These are phyloP conservation scores for Rhingia rostrata DNA, from an alignment of 2,888 invertebrate species.

Conservation along the genomic window DNA sequence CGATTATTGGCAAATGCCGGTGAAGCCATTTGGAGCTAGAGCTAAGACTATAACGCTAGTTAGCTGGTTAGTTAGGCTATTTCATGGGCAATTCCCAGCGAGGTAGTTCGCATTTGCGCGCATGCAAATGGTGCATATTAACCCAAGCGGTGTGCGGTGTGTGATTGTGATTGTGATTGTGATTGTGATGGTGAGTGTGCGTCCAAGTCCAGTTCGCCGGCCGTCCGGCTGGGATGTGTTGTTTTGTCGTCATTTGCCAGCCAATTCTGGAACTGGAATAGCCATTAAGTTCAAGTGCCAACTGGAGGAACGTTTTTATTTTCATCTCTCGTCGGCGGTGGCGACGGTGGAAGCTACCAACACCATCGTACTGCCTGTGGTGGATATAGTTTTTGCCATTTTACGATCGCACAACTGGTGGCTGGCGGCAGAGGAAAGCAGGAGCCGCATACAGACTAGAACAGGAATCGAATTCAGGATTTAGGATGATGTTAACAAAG, in stretches of 20 bases:
- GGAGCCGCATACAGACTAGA: conserved; percentile 20
- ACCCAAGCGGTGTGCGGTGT: conserved; percentile 8
- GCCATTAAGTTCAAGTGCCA: conserved; percentile 70
- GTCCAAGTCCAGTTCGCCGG: conserved; percentile 2
- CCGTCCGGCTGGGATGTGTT: conserved; percentile 39
- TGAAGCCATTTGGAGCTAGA: conserved; percentile 70
- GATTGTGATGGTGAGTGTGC: neutral
- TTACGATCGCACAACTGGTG: conserved; percentile 55
- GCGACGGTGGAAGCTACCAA: conserved; percentile 8
- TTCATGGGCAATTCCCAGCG: conserved; percentile 68
- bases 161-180: neutral
- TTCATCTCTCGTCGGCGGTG: conserved; percentile 50
- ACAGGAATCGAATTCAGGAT: conserved; percentile 69
- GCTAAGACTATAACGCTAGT: conserved; percentile 56
- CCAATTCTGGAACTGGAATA: conserved; percentile 68
- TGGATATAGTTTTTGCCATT: conserved; percentile 57
- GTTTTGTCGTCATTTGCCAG: conserved; percentile 69
- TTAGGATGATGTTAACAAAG: conserved; percentile 64
- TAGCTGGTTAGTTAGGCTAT: conserved; percentile 61
- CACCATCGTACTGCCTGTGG: conserved; percentile 6
- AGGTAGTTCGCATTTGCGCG: conserved; percentile 30
- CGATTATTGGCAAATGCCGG: conserved; percentile 74
- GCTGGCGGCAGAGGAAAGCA: conserved; percentile 19
- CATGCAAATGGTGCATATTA: conserved; percentile 69
- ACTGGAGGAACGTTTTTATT: conserved; percentile 63